Conservation (phyloP, 2,797 vertebrate species). For the Hippocampus kuda region DNA sequence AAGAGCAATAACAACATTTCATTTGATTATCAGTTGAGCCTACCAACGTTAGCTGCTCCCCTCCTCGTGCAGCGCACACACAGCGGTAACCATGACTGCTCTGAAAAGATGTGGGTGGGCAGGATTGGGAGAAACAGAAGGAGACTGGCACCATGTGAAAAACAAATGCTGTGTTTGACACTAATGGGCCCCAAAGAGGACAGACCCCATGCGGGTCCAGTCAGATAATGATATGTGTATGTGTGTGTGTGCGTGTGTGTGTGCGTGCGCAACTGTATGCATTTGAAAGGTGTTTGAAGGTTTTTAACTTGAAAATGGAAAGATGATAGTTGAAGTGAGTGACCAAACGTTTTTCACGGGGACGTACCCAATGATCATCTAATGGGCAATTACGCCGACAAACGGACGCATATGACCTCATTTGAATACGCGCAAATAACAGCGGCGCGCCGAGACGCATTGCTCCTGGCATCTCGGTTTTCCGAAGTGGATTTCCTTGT, state of each 20-base stretch:
- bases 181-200: constrained; percentile 42
- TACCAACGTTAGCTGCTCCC: neutral
- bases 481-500: no score
- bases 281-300: neutral
- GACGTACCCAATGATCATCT: neutral
- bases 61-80: neutral
- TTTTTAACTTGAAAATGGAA: neutral
- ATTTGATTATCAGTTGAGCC: neutral
- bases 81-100: constrained; percentile 3
- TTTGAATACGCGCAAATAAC: no score
- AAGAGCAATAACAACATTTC: neutral
- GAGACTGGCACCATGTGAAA: constrained; percentile 39
- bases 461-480: no score
- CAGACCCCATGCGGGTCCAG: constrained; percentile 34
- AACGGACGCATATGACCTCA: no score
- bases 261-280: neutral
- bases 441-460: no score
- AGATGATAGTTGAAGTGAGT: neutral
- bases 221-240: neutral
- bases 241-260: no score
- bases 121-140: constrained; percentile 42
- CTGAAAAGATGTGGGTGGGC: constrained; percentile 44
- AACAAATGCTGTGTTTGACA: constrained; percentile 32
- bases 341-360: neutral
- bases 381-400: neutral